Evolutionary conservation across 1,140 invertebrate species (phyloP), one percentile per base, ranked within the genome.

Genomic region (Ceratina australensis): DNA sequence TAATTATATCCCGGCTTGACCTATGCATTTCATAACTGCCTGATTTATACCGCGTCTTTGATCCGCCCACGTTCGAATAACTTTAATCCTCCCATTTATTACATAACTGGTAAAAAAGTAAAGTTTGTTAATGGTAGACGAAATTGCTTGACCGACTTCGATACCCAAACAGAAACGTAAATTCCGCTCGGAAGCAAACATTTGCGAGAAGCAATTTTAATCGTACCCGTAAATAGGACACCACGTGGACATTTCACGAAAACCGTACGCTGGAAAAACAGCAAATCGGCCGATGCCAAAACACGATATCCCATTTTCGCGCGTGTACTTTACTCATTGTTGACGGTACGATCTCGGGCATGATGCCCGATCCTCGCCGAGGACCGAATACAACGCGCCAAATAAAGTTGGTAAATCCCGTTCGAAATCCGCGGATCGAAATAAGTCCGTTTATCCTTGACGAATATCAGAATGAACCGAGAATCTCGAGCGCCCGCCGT

Each of bases 381-480:
- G 13, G 10, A 16, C 49, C 52, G 47, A 60, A 26, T 57, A 26
- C 22, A 59, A 77, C 57, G 74, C 74, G 67, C 67, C 57, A 71
- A 77, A 77, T 71, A 77, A 77, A 71, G 49, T 77, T 71, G 66
- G 57, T 71, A 71, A 71, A 77, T 47, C 74, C 49, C 57, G 12
- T 42, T 13, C 20, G 49, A 77, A 77, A 54, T 24, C 49, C 20
- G 57, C 52, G 49, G 67, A 63, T 77, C 67, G 67, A 77, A 77
- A 77, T 77, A 77, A 71, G 66, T 61, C 54, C 28, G 49, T 47
- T 77, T 77, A 77, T 77, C 74, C 74, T 77, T 77, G 74, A 77
- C 66, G 74, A 71, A 77, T 50, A 63, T 77, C 74, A 77, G 67
- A 71, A 77, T 77, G 67, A 77, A 77, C 57, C 66, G 66, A 76